Percentiles rank a stretch among this genome's conserved stretches.
phyloP scores from a whole-genome alignment of 2,888 invertebrate genomes.

The Drosophila leonis region DNA sequence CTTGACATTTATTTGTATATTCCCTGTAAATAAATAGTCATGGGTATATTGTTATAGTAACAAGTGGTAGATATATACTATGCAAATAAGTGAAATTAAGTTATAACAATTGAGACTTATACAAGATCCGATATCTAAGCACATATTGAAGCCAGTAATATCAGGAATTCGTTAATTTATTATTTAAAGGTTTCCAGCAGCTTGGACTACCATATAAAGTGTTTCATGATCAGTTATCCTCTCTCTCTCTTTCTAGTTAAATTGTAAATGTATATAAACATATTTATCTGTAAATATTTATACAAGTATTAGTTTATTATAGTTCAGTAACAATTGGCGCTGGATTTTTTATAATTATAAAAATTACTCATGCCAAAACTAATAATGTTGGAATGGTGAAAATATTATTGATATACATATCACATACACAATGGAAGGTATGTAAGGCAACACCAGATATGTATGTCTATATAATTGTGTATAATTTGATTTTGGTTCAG shows the following conservation, averaged over 20 bases:
- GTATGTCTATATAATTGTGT: not conserved
- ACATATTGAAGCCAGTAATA: not conserved
- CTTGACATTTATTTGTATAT: conserved; percentile 50
- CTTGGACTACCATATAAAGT: not conserved
- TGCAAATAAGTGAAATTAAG: not conserved
- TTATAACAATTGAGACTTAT: not conserved
- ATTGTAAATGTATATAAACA: not conserved
- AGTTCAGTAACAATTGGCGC: not conserved
- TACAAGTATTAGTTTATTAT: not conserved
- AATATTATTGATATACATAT: not conserved
- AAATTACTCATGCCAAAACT: not conserved
- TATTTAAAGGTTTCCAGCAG: not conserved
- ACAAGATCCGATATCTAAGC: not conserved
- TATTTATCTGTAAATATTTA: not conserved
- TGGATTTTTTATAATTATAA: not conserved
- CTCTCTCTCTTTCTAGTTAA: not conserved
- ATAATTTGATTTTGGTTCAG: conserved; percentile 14
- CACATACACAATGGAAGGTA: not conserved
- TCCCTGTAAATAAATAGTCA: not conserved
- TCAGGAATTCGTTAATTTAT: not conserved
- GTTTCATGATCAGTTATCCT: not conserved
- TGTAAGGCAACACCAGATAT: not conserved
- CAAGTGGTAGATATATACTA: not conserved
- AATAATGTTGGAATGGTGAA: not conserved
- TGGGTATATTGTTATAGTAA: not conserved